Base-by-base conservation (phyloP, 92 coral and sea anemone species). In the Epizoanthus stellaris region DNA sequence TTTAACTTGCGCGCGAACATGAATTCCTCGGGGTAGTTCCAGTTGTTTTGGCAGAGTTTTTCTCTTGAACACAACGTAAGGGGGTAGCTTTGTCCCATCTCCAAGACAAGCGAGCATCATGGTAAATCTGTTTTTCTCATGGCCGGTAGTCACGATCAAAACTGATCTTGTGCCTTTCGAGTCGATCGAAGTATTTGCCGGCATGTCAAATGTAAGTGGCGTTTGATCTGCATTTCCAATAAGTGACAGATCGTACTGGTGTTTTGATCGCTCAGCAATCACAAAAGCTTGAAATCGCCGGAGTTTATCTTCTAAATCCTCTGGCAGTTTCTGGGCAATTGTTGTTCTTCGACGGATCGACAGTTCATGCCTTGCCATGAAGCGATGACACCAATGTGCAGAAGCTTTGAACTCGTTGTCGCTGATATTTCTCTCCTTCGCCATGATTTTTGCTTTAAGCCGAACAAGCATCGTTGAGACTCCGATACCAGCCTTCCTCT, bases 121-220 rank as follows among this genome's bases (percentile, higher is more conserved):
- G 25, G 25, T 23, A 23, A 23, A 23, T 23, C 25, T 23, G 25
- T 23, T 0, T 23, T 23, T 23, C 25, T 23, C 25, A 23, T 23
- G 25, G 25, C 25, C 25, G 25, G 25, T 23, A 23, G 25, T 23
- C 25, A 23, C 25, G 25, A 23, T 23, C 25, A 0, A 23, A 23
- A 23, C 25, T 23, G 25, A 0, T 23, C 25, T 23, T 23, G 25
- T 23, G 25, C 25, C 25, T 58, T 83, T 71, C 20, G 70, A 0
- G 58, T 83, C 58, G 67, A 70, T 77, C 19, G 61, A 47, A 71
- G 81, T 36, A 43, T 84, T 84, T 73, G 81, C 59, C 57, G 87
- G 87, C 87, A 84, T 84, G 81, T 84, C 74, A 73, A 84, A 84
- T 54, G 87, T 84, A 71, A 84, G 87, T 21, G 79, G 91, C 42